Evolutionary conservation across 2,797 vertebrate species (phyloP).

Genomic region (Enteromius radiatus): DNA sequence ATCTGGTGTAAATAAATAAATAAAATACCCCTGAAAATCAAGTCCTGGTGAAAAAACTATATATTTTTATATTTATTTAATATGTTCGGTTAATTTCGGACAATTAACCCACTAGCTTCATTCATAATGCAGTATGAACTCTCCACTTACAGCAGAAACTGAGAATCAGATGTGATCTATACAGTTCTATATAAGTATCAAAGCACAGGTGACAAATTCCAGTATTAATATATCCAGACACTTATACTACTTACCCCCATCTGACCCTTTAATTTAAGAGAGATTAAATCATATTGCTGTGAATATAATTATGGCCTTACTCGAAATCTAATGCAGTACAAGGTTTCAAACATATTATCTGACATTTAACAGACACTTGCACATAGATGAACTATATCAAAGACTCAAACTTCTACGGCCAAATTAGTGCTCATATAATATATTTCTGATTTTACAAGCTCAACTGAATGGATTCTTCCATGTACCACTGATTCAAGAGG

Average conservation of each 20-base stretch:
- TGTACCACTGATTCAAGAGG: conserved; percentile 14
- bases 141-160: background rate
- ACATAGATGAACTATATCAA: background rate
- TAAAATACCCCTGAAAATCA: background rate
- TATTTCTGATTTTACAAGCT: background rate
- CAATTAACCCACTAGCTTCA: background rate
- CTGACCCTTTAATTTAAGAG: conserved; percentile 19
- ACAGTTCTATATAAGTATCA: too few species aligned
- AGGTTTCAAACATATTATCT: background rate
- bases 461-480: background rate
- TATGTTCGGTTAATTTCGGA: background rate
- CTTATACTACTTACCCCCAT: conserved; percentile 31
- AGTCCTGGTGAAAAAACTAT: background rate
- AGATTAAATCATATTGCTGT: background rate
- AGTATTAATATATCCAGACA: conserved; percentile 11
- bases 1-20: background rate
- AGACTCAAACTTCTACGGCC: conserved; percentile 1
- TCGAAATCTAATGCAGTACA: background rate
- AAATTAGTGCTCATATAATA: background rate
- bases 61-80: background rate
- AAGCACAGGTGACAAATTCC: background rate
- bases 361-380: background rate
- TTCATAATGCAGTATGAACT: background rate
- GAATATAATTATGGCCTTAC: background rate
- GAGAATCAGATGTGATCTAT: too few species aligned